phyloP scores from a whole-genome alignment of 2,113 vertebrate species.

The Rallus limicola region DNA sequence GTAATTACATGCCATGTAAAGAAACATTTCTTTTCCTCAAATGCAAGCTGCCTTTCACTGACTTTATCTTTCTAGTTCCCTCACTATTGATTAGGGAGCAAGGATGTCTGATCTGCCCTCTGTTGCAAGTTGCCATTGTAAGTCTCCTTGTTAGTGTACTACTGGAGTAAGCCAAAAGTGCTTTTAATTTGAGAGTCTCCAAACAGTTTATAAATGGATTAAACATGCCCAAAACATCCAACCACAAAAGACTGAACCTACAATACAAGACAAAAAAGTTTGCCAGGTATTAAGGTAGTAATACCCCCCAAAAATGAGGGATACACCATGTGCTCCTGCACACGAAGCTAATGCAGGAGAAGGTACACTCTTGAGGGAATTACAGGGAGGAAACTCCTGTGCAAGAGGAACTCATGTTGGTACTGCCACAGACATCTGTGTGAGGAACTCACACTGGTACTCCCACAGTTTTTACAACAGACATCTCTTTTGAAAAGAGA shows the following conservation, averaged over 20 bases:
- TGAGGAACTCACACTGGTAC: background rate
- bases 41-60: background rate
- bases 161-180: background rate
- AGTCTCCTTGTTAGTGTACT: background rate
- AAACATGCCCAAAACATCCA: background rate
- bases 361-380: rapidly evolving
- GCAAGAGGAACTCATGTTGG: background rate
- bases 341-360: rapidly evolving
- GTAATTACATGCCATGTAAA: rapidly evolving
- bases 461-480: background rate
- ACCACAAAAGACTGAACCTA: background rate
- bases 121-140: too few relatives aligned
- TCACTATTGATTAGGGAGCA: background rate
- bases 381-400: background rate
- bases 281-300: background rate
- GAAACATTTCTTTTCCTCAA: background rate
- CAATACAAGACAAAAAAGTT: background rate
- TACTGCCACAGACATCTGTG: background rate
- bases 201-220: background rate
- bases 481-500: background rate
- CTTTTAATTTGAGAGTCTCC: background rate
- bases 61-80: background rate
- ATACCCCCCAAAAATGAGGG: too few relatives aligned
- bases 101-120: background rate
- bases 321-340: too few relatives aligned